These are phyloP conservation scores for Raillietiella orientalis DNA, from an alignment of 2,888 invertebrate species.

Conservation along the genomic window DNA sequence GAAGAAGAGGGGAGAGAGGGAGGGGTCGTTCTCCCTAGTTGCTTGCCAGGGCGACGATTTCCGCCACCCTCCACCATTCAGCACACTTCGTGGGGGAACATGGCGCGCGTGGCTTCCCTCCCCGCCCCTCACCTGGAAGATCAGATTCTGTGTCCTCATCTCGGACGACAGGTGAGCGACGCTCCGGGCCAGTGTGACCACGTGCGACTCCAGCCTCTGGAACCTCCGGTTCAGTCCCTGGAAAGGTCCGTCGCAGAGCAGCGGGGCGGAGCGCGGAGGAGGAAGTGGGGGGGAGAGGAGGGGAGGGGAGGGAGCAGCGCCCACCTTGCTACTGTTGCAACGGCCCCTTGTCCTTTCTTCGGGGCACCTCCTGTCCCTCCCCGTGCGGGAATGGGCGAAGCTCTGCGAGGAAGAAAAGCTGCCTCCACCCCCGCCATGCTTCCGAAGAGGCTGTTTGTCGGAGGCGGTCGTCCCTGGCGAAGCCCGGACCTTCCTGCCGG, in stretches of 20 bases:
- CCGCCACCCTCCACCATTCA: too few relatives aligned
- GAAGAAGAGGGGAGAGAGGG: too few relatives aligned
- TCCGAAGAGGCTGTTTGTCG: too few relatives aligned
- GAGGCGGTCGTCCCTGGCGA: too few relatives aligned
- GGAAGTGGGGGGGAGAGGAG: too few relatives aligned
- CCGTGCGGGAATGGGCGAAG: constrained; percentile 42
- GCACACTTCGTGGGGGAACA: too few relatives aligned
- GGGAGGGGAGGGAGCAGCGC: too few relatives aligned
- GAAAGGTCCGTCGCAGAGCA: background rate
- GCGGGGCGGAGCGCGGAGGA: background rate
- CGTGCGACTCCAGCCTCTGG: constrained; percentile 60
- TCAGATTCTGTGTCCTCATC: constrained; percentile 57
- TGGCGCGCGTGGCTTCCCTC: background rate
- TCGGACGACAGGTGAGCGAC: constrained; percentile 71
- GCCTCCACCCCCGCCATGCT: too few relatives aligned
- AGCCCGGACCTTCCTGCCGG: too few relatives aligned
- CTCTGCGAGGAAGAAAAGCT: too few relatives aligned
- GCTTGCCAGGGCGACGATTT: too few relatives aligned
- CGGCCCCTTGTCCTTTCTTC: constrained; percentile 16
- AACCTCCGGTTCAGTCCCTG: constrained; percentile 56
- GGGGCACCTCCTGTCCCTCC: constrained; percentile 28
- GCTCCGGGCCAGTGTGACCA: constrained; percentile 56
- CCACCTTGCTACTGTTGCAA: constrained; percentile 6
- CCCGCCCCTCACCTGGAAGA: constrained; percentile 28
- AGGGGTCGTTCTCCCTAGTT: too few relatives aligned